Conservation (phyloP, 2,797 vertebrate genomes). For the Xiphorhynchus erythropygius region DNA sequence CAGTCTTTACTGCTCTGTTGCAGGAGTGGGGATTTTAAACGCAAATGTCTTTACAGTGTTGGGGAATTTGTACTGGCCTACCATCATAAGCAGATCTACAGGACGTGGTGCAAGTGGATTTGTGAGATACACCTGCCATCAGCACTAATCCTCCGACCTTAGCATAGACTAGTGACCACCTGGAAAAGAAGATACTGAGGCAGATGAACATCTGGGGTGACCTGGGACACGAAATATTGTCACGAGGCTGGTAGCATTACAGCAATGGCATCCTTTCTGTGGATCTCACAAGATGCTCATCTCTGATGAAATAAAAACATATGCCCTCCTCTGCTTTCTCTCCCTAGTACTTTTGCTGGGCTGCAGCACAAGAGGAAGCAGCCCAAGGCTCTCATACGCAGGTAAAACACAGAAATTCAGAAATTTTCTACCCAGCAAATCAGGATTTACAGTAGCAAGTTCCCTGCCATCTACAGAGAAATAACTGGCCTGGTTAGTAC, state of each 20-base stretch:
- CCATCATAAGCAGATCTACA: background rate
- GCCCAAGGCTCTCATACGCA: background rate
- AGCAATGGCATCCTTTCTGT: background rate
- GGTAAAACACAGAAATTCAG: background rate
- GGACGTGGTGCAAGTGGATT: background rate
- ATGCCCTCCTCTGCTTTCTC: background rate
- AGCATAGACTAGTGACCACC: background rate
- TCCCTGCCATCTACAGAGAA: background rate
- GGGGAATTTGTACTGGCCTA: background rate
- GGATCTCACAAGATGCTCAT: background rate
- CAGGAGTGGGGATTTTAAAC: background rate
- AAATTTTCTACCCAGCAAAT: background rate
- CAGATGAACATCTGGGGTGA: background rate
- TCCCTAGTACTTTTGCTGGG: background rate
- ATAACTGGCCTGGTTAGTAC: background rate
- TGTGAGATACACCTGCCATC: background rate
- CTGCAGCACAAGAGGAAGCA: background rate
- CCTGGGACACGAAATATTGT: background rate
- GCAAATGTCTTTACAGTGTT: background rate
- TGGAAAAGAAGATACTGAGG: background rate
- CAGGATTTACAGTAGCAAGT: background rate
- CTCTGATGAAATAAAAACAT: background rate
- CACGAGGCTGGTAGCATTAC: background rate
- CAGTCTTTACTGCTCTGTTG: background rate
- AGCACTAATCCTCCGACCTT: background rate